phyloP scores from a whole-genome alignment of 2,797 vertebrate genomes.

The Antennarius maculatus region DNA sequence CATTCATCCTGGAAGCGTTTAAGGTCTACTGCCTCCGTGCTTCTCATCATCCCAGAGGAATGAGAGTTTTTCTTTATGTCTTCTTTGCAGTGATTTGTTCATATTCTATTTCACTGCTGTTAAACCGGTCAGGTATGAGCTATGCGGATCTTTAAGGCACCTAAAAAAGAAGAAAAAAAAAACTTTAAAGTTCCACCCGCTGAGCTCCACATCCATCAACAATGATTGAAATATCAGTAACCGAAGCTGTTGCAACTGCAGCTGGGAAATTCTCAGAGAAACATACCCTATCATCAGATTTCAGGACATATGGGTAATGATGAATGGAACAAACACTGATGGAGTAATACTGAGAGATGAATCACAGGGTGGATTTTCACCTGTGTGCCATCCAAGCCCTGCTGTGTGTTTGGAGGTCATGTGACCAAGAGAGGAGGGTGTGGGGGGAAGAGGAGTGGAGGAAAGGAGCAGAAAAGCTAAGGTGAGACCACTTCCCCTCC shows the following conservation, averaged over 20 bases:
- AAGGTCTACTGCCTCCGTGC: constrained; percentile 44
- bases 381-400: constrained; percentile 58
- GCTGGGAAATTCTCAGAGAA: constrained; percentile 34
- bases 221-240: constrained; percentile 57
- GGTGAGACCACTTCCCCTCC: constrained; percentile 70
- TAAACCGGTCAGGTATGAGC: constrained; percentile 25
- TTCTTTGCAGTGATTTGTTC: constrained; percentile 38
- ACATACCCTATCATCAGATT: constrained; percentile 8
- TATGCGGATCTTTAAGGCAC: constrained; percentile 17
- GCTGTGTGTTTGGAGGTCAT: constrained; percentile 65
- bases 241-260: constrained; percentile 68
- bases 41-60: constrained; percentile 27
- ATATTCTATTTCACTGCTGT: constrained; percentile 30
- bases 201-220: constrained; percentile 52
- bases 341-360: constrained; percentile 43
- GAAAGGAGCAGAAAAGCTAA: constrained; percentile 63
- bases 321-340: constrained; percentile 20
- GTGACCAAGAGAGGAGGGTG: constrained; percentile 57
- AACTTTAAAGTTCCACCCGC: constrained; percentile 20
- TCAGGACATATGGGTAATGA: constrained; percentile 22
- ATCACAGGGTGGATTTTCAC: constrained; percentile 50
- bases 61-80: constrained; percentile 38
- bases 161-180: constrained; percentile 18
- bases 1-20: constrained; percentile 68
- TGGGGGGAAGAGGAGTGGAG: constrained; percentile 32